These are phyloP conservation scores for Artemisiospiza belli DNA, from an alignment of 2,113 vertebrate genomes.

Conservation along the genomic window DNA sequence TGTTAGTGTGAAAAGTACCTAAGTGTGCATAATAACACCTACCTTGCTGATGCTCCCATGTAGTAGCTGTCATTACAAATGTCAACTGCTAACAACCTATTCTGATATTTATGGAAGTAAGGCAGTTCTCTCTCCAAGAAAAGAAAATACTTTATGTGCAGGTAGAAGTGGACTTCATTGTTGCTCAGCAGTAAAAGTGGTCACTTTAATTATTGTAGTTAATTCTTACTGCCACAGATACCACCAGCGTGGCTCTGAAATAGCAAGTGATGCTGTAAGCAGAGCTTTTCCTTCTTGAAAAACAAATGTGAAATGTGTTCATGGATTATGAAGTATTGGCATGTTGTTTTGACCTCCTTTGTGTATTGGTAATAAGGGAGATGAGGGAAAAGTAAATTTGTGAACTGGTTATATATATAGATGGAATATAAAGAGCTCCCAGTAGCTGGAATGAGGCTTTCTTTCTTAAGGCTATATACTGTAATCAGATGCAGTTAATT, in stretches of 20 bases:
- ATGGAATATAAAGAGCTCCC: not conserved
- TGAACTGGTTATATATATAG: not conserved
- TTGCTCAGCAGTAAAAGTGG: not conserved
- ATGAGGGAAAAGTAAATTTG: not conserved
- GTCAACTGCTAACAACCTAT: not conserved
- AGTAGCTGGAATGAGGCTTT: not conserved
- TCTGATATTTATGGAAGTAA: not conserved
- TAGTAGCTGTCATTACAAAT: constrained; percentile 8
- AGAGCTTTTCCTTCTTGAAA: not conserved
- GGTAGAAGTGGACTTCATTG: not conserved
- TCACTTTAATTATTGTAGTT: not conserved
- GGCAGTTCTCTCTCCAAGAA: not conserved
- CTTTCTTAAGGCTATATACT: constrained; percentile 1
- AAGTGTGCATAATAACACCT: not conserved
- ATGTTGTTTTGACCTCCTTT: not conserved
- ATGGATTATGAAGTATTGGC: not conserved
- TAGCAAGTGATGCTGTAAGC: not conserved
- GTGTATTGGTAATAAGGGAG: not conserved
- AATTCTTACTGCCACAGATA: not conserved
- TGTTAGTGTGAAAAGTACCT: not conserved
- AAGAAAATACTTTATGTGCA: not conserved
- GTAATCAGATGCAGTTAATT: constrained; percentile 63
- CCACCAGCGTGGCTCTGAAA: not conserved
- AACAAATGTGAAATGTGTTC: not conserved
- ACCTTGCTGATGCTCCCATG: not conserved